Evolutionary conservation across 2,797 vertebrate species (phyloP).

Genomic region (Salarias fasciatus): DNA sequence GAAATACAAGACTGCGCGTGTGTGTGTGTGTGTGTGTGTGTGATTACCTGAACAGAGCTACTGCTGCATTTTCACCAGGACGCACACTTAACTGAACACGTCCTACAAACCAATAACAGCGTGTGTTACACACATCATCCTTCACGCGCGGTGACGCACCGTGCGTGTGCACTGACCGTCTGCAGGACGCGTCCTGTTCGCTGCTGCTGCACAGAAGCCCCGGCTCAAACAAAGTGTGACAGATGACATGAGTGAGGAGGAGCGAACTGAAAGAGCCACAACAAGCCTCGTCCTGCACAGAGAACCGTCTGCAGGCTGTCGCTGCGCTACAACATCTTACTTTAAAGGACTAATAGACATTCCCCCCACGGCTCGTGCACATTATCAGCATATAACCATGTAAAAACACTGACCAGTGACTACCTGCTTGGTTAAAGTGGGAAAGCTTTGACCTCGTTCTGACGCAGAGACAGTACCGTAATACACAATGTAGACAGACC

Average conservation of each 20-base stretch:
- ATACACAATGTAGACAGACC: background rate
- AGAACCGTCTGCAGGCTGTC: background rate
- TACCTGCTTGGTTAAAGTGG: too few species aligned
- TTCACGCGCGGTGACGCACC: fast-evolving
- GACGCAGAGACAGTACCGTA: constrained; percentile 9
- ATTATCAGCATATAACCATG: too few species aligned
- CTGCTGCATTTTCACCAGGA: constrained; percentile 8
- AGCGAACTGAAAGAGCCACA: constrained; percentile 45
- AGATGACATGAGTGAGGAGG: constrained; percentile 28
- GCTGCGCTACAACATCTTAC: background rate
- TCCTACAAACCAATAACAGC: constrained; percentile 9
- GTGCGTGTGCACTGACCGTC: constrained; percentile 43
- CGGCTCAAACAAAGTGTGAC: constrained; percentile 38
- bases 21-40: too few species aligned
- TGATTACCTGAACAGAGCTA: constrained; percentile 52
- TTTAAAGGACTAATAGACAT: too few species aligned
- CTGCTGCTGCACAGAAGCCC: constrained; percentile 27
- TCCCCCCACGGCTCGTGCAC: too few species aligned
- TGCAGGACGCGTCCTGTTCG: constrained; percentile 12
- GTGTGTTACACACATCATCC: background rate
- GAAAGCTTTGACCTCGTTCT: too few species aligned
- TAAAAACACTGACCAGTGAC: too few species aligned
- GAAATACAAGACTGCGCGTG: too few species aligned
- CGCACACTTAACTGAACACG: constrained; percentile 16
- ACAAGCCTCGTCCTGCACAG: background rate